These are phyloP conservation scores for Anisognathus igniventris DNA, from an alignment of 2,797 vertebrate species.

Conservation along the genomic window DNA sequence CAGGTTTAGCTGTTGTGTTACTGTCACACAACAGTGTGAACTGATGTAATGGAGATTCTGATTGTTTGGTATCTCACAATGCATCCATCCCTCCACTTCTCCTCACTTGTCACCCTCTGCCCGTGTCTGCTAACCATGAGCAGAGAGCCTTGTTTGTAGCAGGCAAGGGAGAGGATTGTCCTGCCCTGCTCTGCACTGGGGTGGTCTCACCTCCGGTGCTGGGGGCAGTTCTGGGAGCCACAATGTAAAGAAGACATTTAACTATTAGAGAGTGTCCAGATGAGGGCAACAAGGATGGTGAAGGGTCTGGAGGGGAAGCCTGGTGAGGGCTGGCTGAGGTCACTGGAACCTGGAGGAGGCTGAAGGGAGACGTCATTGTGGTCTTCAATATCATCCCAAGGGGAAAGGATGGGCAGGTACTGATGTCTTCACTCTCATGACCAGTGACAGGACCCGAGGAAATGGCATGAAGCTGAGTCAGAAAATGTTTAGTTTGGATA, in stretches of 20 bases:
- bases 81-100: not conserved
- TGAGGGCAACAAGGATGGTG: not conserved
- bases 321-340: not conserved
- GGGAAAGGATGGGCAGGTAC: not conserved
- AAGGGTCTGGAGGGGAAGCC: not conserved
- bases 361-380: not conserved
- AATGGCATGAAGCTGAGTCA: not conserved
- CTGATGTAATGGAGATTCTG: not conserved
- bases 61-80: not conserved
- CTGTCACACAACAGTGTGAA: not conserved
- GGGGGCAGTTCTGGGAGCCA: not conserved
- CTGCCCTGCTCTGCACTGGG: rapidly evolving
- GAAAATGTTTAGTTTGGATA: not conserved
- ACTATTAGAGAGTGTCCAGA: not conserved
- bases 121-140: rapidly evolving
- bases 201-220: rapidly evolving
- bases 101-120: not conserved
- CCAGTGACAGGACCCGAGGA: rapidly evolving
- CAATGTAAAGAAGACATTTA: not conserved
- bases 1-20: not conserved
- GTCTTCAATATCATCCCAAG: rapidly evolving
- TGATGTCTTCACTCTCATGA: not conserved
- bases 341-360: not conserved
- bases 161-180: not conserved
- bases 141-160: not conserved